phyloP scores from a whole-genome alignment of 2,888 invertebrate species.

The Perithous albicinctus region DNA sequence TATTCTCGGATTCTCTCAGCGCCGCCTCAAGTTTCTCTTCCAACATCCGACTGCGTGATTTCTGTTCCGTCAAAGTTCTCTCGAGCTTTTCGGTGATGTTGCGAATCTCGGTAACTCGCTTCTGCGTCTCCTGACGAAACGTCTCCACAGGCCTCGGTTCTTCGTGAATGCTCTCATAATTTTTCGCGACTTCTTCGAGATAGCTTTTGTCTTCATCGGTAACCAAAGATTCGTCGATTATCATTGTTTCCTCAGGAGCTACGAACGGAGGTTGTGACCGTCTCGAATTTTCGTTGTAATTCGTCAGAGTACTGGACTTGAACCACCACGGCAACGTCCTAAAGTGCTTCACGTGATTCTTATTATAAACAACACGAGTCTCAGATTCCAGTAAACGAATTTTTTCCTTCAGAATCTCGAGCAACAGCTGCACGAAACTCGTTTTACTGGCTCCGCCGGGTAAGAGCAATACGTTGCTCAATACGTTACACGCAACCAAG shows the following conservation, averaged over 20 bases:
- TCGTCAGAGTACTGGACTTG: constrained; percentile 77
- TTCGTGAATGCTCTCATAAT: constrained; percentile 48
- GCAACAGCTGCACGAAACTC: constrained; percentile 77
- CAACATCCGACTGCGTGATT: constrained; percentile 85
- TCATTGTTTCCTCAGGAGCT: background rate
- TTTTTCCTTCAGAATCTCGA: constrained; percentile 78
- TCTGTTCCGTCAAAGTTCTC: constrained; percentile 85
- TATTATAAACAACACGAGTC: constrained; percentile 86
- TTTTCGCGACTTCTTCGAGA: constrained; percentile 35
- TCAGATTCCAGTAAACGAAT: constrained; percentile 73
- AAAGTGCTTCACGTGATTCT: constrained; percentile 86
- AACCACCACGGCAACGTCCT: constrained; percentile 88
- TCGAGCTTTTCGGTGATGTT: constrained; percentile 82
- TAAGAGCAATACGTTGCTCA: constrained; percentile 75
- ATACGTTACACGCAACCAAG: constrained; percentile 72
- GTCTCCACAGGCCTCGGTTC: constrained; percentile 9
- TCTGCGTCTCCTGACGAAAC: constrained; percentile 21
- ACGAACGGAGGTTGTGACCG: background rate
- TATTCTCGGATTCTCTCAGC: constrained; percentile 74
- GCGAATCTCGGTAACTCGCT: background rate
- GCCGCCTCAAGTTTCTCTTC: constrained; percentile 86
- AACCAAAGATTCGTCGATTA: constrained; percentile 28
- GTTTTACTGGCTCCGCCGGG: constrained; percentile 66
- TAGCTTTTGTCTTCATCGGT: constrained; percentile 10
- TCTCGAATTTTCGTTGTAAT: constrained; percentile 67